Evolutionary conservation across 2,113 vertebrate species (phyloP).

Genomic region (Dromas ardeola): DNA sequence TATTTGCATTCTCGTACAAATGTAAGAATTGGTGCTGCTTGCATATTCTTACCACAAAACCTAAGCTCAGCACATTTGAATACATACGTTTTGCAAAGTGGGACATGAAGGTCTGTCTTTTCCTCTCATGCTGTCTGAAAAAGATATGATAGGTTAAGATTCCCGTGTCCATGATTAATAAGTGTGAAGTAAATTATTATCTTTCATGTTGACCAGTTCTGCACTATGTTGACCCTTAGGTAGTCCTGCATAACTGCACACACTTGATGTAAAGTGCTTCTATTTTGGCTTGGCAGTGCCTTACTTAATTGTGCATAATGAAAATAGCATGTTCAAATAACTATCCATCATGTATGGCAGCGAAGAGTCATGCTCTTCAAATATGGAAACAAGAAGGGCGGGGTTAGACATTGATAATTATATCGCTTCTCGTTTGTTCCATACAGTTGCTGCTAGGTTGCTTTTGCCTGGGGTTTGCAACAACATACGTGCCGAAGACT

Average conservation of each 20-base stretch:
- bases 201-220: neutral
- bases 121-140: neutral
- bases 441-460: conserved; percentile 54
- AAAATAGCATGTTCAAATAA: neutral
- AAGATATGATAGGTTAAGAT: neutral
- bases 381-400: neutral
- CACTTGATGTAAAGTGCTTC: neutral
- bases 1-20: neutral
- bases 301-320: neutral
- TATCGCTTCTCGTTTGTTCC: neutral
- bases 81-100: neutral
- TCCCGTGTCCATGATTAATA: neutral
- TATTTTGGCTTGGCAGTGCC: neutral
- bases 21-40: neutral
- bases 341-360: neutral
- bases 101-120: neutral
- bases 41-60: neutral
- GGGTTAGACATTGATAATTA: neutral
- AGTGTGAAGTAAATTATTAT: neutral
- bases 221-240: neutral
- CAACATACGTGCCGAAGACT: conserved; percentile 45
- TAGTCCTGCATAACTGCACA: neutral
- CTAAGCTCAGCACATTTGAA: neutral
- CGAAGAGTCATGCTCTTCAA: neutral
- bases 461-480: conserved; percentile 58